Evolutionary conservation across 1,140 invertebrate species (phyloP).

Genomic region (Phymastichus coffea): DNA sequence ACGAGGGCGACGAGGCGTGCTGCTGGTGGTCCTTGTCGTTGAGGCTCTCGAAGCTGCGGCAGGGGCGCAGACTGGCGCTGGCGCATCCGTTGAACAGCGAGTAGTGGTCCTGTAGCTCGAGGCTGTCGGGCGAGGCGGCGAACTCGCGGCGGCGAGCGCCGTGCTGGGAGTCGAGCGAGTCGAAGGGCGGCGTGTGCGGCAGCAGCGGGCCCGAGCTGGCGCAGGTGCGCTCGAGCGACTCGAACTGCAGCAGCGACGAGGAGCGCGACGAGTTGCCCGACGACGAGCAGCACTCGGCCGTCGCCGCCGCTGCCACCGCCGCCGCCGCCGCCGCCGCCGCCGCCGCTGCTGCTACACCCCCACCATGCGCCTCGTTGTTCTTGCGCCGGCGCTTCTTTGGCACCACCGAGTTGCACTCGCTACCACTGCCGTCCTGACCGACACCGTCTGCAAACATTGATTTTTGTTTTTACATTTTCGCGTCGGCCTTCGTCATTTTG

Average conservation of each 20-base stretch:
- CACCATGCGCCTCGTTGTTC: too few species aligned
- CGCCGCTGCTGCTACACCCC: too few species aligned
- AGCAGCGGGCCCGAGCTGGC: conserved; percentile 36
- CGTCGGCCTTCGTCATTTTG: too few species aligned
- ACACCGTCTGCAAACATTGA: conserved; percentile 38
- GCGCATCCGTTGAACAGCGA: conserved; percentile 37
- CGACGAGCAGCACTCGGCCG: conserved; percentile 39
- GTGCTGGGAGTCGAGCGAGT: conserved; percentile 54
- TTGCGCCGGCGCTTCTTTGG: conserved; percentile 75
- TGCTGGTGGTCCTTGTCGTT: neutral
- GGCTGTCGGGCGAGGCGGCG: conserved; percentile 57
- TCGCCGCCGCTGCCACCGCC: conserved; percentile 43
- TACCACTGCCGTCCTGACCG: conserved; percentile 61
- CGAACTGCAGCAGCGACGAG: conserved; percentile 77
- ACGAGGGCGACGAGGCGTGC: neutral
- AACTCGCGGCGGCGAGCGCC: conserved; percentile 35
- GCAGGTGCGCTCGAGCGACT: conserved; percentile 73
- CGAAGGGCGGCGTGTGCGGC: conserved; percentile 49
- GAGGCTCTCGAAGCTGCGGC: conserved; percentile 51
- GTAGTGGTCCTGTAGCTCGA: conserved; percentile 53
- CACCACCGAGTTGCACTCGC: conserved; percentile 75
- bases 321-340: too few species aligned
- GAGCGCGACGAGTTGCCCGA: conserved; percentile 60
- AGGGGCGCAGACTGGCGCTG: conserved; percentile 46
- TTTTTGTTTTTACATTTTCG: too few species aligned